Base-by-base conservation (phyloP, 64 coral and sea anemone genomes). In the Anthopleura sola region DNA sequence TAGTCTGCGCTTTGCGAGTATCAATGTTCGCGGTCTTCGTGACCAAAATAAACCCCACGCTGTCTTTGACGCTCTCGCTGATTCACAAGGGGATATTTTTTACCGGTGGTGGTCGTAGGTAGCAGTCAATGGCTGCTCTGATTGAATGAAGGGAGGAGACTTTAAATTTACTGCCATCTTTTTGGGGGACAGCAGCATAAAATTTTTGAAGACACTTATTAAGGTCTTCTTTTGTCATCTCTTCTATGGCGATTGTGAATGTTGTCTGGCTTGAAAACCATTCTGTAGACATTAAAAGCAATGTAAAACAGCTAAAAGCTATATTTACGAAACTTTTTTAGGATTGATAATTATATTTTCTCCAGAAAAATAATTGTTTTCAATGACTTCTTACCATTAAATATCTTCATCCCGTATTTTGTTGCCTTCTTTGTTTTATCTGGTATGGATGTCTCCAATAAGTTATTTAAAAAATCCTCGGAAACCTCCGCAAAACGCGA, bases 351-450 rank as follows among this genome's bases (percentile, higher is more conserved):
- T 86, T 46, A 44, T 38, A 49, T 68, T 68, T 68, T 68, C 62
- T 21, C 5, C 62, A 68, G 20, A 68, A 68, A 68, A 68, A 68
- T 5, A 5, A 68, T 68, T 49, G 38, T 46, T 21, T 80, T 17
- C 55, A 23, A 47, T 19, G 34, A 40, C 49, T 69, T 58, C 53
- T 31, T 68, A 88, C 87, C 87, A 56, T 85, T 90, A 78, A 90
- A 85, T 90, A 85, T 71, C 81, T 38, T 57, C 69, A 85, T 78
- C 28, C 82, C 71, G 60, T 39, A 86, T 34, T 64, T 91, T 86
- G 89, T 86, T 39, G 82, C 36, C 83, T 86, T 66, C 58, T 85
- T 74, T 18, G 58, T 69, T 48, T 56, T 69, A 31, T 23, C 20
- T 21, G 84, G 84, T 32, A 85, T 39, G 36, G 84, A 56, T 23